phyloP scores from a whole-genome alignment of 2,797 vertebrate genomes.

The Lepidocolaptes lacrymiger region DNA sequence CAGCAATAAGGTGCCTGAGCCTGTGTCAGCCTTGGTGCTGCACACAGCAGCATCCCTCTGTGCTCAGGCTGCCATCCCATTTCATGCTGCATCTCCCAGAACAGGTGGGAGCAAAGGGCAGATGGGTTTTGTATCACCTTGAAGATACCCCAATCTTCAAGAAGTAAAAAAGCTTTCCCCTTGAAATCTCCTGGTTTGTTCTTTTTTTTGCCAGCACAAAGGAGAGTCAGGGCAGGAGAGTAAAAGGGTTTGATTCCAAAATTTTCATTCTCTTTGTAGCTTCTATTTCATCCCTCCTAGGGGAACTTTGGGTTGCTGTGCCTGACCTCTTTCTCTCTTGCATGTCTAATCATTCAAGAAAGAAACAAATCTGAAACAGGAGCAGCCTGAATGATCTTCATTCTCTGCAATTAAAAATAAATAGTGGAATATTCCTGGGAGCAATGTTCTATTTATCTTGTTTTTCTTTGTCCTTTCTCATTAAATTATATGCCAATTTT shows the following conservation, averaged over 20 bases:
- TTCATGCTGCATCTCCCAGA: neutral
- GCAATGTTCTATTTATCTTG: constrained; percentile 40
- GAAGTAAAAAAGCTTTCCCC: neutral
- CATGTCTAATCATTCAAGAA: neutral
- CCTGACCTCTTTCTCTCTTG: neutral
- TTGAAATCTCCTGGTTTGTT: neutral
- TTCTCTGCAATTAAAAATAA: constrained; percentile 10
- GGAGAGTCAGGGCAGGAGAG: neutral
- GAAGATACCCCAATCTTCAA: neutral
- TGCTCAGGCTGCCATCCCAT: neutral
- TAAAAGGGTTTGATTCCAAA: neutral
- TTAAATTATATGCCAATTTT: constrained; percentile 37
- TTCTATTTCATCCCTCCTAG: neutral
- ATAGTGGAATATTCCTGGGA: constrained; percentile 13
- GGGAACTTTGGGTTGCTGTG: neutral
- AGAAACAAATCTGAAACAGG: neutral
- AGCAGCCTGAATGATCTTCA: neutral
- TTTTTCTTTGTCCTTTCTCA: constrained; percentile 33
- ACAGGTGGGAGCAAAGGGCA: neutral
- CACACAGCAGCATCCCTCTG: neutral
- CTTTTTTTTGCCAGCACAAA: neutral
- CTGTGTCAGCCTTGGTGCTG: neutral
- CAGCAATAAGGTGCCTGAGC: accelerated
- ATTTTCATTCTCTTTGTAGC: neutral
- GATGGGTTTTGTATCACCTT: neutral